phyloP scores from a whole-genome alignment of 2,113 vertebrate genomes.

The Oriolus oriolus region DNA sequence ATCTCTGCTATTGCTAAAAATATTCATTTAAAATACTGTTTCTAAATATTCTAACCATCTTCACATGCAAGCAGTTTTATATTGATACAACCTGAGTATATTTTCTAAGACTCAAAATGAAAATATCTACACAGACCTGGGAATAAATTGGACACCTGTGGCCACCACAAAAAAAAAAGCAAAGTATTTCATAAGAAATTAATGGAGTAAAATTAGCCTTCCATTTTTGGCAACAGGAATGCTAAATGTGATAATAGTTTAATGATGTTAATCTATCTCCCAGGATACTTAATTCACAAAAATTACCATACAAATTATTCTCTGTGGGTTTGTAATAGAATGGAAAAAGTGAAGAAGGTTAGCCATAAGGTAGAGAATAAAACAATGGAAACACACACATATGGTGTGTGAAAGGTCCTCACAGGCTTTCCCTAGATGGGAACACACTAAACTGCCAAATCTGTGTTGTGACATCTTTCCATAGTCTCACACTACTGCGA shows the following conservation, averaged over 20 bases:
- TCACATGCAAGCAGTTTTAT: not conserved
- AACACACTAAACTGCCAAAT: not conserved
- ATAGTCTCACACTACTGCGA: not conserved
- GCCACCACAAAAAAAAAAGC: not conserved
- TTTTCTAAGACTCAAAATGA: not conserved
- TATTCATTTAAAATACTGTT: not conserved
- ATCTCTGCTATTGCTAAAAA: not conserved
- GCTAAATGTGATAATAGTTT: not conserved
- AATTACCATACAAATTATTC: slow-evolving; percentile 31
- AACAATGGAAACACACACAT: not conserved
- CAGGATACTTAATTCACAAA: not conserved
- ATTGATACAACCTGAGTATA: not conserved
- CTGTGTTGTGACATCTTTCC: rapidly evolving
- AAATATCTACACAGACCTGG: not conserved
- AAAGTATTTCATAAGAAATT: not conserved
- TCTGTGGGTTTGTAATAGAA: not conserved
- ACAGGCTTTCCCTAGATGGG: not conserved
- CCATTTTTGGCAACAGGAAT: not conserved
- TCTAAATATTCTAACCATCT: not conserved
- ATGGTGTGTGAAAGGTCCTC: not conserved
- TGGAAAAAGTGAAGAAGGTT: not conserved
- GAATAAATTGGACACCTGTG: not conserved
- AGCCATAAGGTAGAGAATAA: not conserved
- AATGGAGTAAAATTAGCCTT: slow-evolving; percentile 7
- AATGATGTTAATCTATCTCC: not conserved